phyloP scores from a whole-genome alignment of 1,140 invertebrate genomes.

The Plutomurus gul region DNA sequence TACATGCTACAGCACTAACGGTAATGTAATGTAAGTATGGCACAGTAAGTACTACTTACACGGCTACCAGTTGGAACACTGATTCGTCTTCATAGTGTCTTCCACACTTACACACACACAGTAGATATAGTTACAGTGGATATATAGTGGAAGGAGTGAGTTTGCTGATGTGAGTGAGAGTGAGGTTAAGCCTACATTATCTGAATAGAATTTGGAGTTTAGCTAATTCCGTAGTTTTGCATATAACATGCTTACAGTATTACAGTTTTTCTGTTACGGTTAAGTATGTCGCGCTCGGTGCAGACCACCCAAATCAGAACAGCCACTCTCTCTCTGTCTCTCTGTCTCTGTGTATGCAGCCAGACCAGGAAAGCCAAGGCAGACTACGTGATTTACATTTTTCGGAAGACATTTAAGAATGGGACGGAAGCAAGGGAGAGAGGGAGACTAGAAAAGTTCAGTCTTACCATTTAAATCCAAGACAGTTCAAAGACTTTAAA shows the following conservation, averaged over 20 bases:
- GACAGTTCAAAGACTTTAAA: background rate
- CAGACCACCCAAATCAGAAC: no score
- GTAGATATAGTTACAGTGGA: no score
- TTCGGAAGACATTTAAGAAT: slow-evolving; percentile 10
- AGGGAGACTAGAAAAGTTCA: background rate
- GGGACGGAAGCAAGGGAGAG: background rate
- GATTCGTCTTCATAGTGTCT: background rate
- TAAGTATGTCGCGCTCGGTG: no score
- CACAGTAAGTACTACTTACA: background rate
- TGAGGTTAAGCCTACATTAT: background rate
- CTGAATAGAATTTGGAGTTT: slow-evolving; percentile 10
- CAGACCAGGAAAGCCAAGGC: background rate
- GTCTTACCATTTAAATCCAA: no score
- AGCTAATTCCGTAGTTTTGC: slow-evolving; percentile 10
- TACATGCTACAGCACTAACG: background rate
- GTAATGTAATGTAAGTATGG: slow-evolving; percentile 1
- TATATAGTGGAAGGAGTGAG: no score
- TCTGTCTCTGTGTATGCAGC: no score
- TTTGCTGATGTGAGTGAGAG: background rate
- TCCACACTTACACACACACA: no score
- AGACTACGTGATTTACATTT: slow-evolving; percentile 20
- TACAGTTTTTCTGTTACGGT: no score
- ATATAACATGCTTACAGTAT: no score
- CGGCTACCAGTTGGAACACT: background rate
- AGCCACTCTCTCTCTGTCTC: no score